Evolutionary conservation across 2,888 invertebrate genomes (phyloP).

Genomic region (Aphidoletes aphidimyza): DNA sequence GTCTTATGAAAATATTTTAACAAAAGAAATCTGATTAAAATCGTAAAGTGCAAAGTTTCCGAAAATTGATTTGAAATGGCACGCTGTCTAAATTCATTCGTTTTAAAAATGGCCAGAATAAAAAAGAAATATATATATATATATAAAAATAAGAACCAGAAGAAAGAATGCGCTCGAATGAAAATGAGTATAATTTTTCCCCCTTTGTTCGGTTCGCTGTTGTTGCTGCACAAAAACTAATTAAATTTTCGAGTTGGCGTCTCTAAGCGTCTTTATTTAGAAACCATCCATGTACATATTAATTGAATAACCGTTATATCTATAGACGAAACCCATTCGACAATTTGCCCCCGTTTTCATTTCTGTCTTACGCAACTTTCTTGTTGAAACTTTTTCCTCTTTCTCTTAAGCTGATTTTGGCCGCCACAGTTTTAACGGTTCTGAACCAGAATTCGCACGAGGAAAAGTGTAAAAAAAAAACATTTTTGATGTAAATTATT

Average conservation of each 20-base stretch:
- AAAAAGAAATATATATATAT: no score
- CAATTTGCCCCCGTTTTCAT: slow-evolving; percentile 7
- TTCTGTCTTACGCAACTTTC: no score
- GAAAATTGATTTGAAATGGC: slow-evolving; percentile 46
- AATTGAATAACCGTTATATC: slow-evolving; percentile 42
- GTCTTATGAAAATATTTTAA: slow-evolving; percentile 40
- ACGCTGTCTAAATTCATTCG: not conserved
- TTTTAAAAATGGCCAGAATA: not conserved
- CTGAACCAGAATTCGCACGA: not conserved
- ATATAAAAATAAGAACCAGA: no score
- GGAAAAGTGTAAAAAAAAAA: not conserved
- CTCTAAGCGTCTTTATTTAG: slow-evolving; percentile 38
- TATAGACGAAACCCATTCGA: slow-evolving; percentile 18
- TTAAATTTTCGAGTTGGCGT: slow-evolving; percentile 14
- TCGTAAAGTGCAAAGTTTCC: not conserved
- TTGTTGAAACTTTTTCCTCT: not conserved
- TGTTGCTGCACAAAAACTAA: not conserved
- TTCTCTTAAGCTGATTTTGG: not conserved
- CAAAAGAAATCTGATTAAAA: slow-evolving; percentile 43
- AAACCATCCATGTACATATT: slow-evolving; percentile 44
- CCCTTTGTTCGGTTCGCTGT: not conserved
- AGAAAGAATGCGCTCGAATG: slow-evolving; percentile 41
- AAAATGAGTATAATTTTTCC: slow-evolving; percentile 18
- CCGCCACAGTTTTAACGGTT: not conserved
- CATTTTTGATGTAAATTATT: not conserved